A percentile compares a stretch with the other conserved stretches of the same genome.
phyloP scores from a whole-genome alignment of 2,797 vertebrate genomes.

The Enteromius treurensis region DNA sequence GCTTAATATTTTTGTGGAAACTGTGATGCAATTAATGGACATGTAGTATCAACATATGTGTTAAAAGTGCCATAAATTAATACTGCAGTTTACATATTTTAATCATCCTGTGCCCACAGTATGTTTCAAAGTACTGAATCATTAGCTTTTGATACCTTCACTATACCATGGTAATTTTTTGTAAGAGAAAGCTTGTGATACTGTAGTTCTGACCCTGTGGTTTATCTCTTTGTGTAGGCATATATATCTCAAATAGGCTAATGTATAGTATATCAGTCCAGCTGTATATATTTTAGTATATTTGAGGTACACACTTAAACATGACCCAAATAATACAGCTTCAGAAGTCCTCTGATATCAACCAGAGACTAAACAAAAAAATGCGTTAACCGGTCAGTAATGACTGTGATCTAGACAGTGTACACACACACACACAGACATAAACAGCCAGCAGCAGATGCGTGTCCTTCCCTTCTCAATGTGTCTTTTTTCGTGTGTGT shows the following conservation, averaged over 20 bases:
- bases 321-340: constrained; percentile 6
- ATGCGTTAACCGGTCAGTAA: constrained; percentile 28
- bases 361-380: constrained; percentile 43
- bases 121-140: not conserved
- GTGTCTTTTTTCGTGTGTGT: constrained; percentile 23
- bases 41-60: not conserved
- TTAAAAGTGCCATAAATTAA: not conserved
- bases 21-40: not conserved
- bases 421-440: constrained; percentile 46
- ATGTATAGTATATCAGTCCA: constrained; percentile 10
- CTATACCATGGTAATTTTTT: not conserved
- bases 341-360: constrained; percentile 28
- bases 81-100: not conserved
- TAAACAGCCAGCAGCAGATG: constrained; percentile 53
- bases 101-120: not conserved
- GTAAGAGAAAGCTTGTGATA: not conserved
- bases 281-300: constrained; percentile 5
- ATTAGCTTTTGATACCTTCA: not conserved
- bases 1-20: not conserved
- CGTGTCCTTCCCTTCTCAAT: constrained; percentile 37
- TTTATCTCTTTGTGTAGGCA: constrained; percentile 2
- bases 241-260: not conserved
- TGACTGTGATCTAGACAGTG: constrained; percentile 30
- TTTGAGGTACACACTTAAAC: constrained; percentile 20
- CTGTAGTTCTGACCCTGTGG: not conserved